phyloP scores from a whole-genome alignment of 2,113 vertebrate genomes.

The Siniperca knerii region DNA sequence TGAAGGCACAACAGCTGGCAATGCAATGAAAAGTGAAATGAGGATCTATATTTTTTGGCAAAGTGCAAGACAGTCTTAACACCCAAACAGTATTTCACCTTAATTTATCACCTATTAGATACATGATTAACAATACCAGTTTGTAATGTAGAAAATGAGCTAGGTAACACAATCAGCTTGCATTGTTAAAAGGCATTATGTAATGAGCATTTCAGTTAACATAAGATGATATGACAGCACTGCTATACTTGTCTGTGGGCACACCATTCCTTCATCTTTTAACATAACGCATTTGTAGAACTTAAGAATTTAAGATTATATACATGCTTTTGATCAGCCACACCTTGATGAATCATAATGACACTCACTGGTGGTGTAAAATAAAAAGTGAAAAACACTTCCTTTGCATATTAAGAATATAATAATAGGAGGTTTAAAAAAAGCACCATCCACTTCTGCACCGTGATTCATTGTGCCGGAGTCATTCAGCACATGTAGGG shows the following conservation, averaged over 20 bases:
- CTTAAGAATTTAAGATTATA: slow-evolving; percentile 12
- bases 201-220: slow-evolving; percentile 28
- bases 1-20: slow-evolving; percentile 75
- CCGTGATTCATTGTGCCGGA: slow-evolving; percentile 71
- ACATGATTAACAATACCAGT: slow-evolving; percentile 30
- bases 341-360: slow-evolving; percentile 45
- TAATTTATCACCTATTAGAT: slow-evolving; percentile 48
- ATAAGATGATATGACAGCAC: slow-evolving; percentile 25
- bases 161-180: slow-evolving; percentile 26
- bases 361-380: slow-evolving; percentile 11
- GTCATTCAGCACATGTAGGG: slow-evolving; percentile 79
- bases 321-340: slow-evolving; percentile 40
- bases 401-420: not conserved
- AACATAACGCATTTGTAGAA: slow-evolving; percentile 32
- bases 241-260: not conserved
- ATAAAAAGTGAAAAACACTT: not conserved
- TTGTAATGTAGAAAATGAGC: slow-evolving; percentile 34
- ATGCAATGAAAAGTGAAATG: slow-evolving; percentile 74
- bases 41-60: slow-evolving; percentile 66
- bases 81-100: slow-evolving; percentile 50
- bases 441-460: slow-evolving; percentile 60
- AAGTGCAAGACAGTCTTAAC: slow-evolving; percentile 42
- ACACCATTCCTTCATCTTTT: slow-evolving; percentile 19
- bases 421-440: slow-evolving; percentile 11
- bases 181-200: slow-evolving; percentile 35